Base-by-base conservation (phyloP, 2,888 invertebrate species). In the Lordiphosa fenestrarum region DNA sequence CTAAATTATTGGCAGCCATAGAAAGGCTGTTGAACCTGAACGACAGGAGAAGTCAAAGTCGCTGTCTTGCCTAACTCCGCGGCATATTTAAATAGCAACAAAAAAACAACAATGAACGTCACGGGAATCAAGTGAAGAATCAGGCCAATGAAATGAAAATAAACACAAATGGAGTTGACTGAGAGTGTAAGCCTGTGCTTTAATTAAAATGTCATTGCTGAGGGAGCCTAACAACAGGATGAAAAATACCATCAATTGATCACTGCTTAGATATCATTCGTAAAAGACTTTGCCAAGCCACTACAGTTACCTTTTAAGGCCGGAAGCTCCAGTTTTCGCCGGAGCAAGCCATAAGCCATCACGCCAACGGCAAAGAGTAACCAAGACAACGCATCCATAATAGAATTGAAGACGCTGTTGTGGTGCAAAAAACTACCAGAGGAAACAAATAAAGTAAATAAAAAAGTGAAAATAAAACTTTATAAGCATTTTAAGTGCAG, bases 21-120 rank as follows among this genome's bases (percentile, higher is more conserved):
- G 42, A 46, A 60, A 74, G 71, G 69, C 74, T 71, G 78, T 71
- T 81, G 82, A 81, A 71, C 77, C 56, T 55, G 62, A 39, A 25
- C 54, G 44, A 55, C 48, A 55, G 37, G 41, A 36, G 44, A 42
- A 54, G 51, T 64, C 64, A 78, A 75, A 69, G 69, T 73, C 68
- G 76, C 78, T 77, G 73, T 71, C 76, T 80, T 78, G 83, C 76
- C 83, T 76, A 80, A 80, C 73, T 78, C 82, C 74, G 70, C 71
- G 71, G 73, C 76, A 83, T 76, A 74, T 78, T 70, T 78, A 78
- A 78, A 52, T 64, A 67, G 51, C 67, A 66, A 42, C 51, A 42
- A 52, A 30, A 51, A 56, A 57, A 57, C 48, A 63, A 62, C 61
- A 73, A 61, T 46, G 30, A 25, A 48, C 48, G 23, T 61, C 68